A percentile compares a stretch with the other conserved stretches of the same genome.
phyloP scores from a whole-genome alignment of 2,888 invertebrate species.

The Labia minor region DNA sequence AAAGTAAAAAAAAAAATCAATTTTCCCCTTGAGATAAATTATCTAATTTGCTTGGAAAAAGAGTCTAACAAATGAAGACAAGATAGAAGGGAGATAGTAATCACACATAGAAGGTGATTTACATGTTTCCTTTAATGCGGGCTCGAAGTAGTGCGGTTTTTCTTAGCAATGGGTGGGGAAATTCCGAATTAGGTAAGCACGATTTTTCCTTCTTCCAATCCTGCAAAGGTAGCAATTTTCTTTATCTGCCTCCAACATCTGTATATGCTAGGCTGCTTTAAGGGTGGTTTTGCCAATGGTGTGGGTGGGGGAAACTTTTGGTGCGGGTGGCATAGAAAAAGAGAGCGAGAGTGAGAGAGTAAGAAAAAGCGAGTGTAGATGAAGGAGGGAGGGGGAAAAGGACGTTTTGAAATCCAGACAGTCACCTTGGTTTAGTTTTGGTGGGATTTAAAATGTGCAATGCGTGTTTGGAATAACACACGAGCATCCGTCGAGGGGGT shows the following conservation, averaged over 20 bases:
- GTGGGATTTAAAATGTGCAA: slow-evolving; percentile 1
- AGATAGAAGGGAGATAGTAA: not conserved
- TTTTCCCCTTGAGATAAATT: not conserved
- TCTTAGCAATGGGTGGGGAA: not conserved
- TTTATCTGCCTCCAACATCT: not conserved
- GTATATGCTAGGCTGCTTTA: not conserved
- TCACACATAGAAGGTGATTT: not conserved
- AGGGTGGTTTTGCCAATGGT: not conserved
- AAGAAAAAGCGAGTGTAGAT: no score
- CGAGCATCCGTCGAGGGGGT: not conserved
- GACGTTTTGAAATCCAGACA: not conserved
- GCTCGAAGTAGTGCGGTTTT: not conserved
- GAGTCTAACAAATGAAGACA: slow-evolving; percentile 6
- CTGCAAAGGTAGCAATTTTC: slow-evolving; percentile 1
- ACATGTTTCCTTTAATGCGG: slow-evolving; percentile 8
- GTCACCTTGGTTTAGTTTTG: slow-evolving; percentile 8
- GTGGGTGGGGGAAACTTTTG: not conserved
- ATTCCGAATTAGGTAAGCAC: slow-evolving; percentile 2
- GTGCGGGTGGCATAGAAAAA: no score
- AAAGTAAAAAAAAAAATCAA: slow-evolving; percentile 13
- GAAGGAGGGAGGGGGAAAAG: not conserved
- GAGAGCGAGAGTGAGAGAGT: not conserved
- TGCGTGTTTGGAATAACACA: slow-evolving; percentile 13
- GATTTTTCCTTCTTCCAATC: slow-evolving; percentile 1
- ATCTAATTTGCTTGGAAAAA: slow-evolving; percentile 2